phyloP scores from a whole-genome alignment of 2,888 invertebrate species.

The Diabrotica balteata region DNA sequence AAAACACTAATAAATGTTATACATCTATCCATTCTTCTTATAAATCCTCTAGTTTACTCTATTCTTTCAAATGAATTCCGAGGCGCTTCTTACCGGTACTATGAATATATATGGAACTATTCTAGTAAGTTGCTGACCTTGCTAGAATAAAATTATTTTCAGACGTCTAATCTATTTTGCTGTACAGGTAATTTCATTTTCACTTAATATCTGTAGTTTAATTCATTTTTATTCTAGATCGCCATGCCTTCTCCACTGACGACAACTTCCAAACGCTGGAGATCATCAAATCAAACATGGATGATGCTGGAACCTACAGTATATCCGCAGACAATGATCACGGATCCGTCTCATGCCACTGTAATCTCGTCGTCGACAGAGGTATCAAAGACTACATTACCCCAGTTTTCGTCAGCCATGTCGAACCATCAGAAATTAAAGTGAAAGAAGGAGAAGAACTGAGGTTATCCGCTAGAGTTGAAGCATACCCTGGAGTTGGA shows the following conservation, averaged over 20 bases:
- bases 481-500: constrained; percentile 78
- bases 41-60: too few species aligned
- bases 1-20: too few species aligned
- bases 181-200: too few species aligned
- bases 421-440: constrained; percentile 69
- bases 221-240: constrained; percentile 57
- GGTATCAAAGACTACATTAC: constrained; percentile 83
- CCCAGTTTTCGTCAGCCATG: constrained; percentile 76
- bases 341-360: constrained; percentile 83
- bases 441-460: constrained; percentile 68
- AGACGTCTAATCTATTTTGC: too few species aligned
- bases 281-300: constrained; percentile 76
- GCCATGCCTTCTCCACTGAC: constrained; percentile 70
- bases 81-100: too few species aligned
- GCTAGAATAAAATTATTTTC: too few species aligned
- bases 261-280: constrained; percentile 84
- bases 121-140: background rate
- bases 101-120: too few species aligned
- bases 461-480: constrained; percentile 62
- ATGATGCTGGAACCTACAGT: constrained; percentile 83
- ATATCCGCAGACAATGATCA: constrained; percentile 79
- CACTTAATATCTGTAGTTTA: too few species aligned
- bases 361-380: constrained; percentile 79
- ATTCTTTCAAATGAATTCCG: too few species aligned
- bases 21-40: too few species aligned